Conservation (phyloP, 1,140 invertebrate species). For the Parasteatoda tepidariorum region DNA sequence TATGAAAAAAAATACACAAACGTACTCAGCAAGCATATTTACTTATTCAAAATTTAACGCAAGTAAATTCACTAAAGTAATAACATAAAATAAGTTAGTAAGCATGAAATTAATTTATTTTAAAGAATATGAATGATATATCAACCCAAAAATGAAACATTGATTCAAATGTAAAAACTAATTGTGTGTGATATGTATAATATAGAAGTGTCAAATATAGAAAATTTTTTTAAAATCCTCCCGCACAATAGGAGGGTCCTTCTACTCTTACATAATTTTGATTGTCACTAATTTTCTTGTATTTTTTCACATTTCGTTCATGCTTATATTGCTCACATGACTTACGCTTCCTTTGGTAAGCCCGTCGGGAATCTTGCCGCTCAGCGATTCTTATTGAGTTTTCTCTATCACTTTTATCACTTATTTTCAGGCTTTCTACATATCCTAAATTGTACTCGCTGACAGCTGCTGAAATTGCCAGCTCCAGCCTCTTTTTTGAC, state of each 20-base stretch:
- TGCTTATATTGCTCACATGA: not conserved
- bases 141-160: too few species aligned
- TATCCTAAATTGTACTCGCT: not conserved
- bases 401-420: not conserved
- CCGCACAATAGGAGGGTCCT: not conserved
- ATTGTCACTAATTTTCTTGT: not conserved
- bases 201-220: too few species aligned
- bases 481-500: not conserved
- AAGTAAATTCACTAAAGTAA: too few species aligned
- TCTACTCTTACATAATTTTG: not conserved
- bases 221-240: too few species aligned
- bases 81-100: too few species aligned
- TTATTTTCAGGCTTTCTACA: not conserved
- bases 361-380: not conserved
- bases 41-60: too few species aligned
- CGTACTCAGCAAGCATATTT: too few species aligned
- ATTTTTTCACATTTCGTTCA: not conserved
- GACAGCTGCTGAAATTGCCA: not conserved
- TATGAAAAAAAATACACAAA: too few species aligned
- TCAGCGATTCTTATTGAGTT: not conserved
- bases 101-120: too few species aligned
- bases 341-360: not conserved
- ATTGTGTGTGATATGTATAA: too few species aligned
- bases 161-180: too few species aligned
- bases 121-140: too few species aligned